These are phyloP conservation scores for Okapia johnstoni DNA, from an alignment of 2,113 vertebrate species.

Conservation along the genomic window DNA sequence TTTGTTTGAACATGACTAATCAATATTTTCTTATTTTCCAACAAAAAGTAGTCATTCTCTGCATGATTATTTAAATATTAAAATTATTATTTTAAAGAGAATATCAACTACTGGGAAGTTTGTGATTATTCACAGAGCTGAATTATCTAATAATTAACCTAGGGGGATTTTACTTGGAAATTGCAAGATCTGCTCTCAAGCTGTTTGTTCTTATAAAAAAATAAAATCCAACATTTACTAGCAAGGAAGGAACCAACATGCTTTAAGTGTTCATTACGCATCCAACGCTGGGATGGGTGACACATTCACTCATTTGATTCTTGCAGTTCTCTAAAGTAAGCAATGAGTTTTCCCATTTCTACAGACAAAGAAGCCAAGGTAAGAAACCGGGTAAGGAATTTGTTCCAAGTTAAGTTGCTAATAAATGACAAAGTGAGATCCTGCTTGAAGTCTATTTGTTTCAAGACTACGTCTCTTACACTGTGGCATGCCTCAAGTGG, in stretches of 20 bases:
- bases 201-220: neutral
- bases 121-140: neutral
- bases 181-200: neutral
- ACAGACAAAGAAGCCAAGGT: neutral
- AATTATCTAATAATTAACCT: neutral
- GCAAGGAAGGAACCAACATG: neutral
- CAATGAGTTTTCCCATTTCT: neutral
- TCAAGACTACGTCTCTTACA: neutral
- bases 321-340: neutral
- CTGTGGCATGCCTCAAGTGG: neutral
- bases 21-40: slow-evolving; percentile 10
- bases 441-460: neutral
- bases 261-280: neutral
- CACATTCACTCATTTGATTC: neutral
- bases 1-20: neutral
- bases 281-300: neutral
- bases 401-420: neutral
- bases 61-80: neutral
- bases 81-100: slow-evolving; percentile 30
- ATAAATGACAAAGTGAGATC: neutral
- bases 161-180: neutral
- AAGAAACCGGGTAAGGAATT: neutral
- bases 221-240: neutral
- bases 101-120: slow-evolving; percentile 2
- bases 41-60: neutral